Evolutionary conservation across 2,888 invertebrate species (phyloP), one percentile per base, ranked within the genome.

Genomic region (Hyposoter didymator): DNA sequence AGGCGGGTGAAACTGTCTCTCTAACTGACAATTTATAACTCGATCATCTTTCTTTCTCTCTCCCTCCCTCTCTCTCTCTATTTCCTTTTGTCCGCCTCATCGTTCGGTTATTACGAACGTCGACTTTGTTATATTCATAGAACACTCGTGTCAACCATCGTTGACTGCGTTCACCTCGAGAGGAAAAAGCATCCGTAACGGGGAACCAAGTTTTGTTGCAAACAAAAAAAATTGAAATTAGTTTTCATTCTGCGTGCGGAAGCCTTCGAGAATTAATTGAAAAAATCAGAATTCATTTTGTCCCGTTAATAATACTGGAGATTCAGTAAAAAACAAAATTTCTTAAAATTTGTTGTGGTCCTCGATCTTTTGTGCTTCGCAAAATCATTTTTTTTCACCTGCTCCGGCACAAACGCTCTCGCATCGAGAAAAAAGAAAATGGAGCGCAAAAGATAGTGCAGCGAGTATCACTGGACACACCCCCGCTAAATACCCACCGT

Each of bases 21-120:
- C 78, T 70, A 69, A 73, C 82, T 82, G 82, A 79, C 82, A 82
- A 82, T 85, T 82, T 79, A 85, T 85, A 64, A 73, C 55, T 49
- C 70, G 70, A 19, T 55, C 55, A 32, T 49, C 47, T 52, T 35
- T 43, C 45, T 73, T n/a, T 78, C 28, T 62, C 66, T 52, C 19
- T 32, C 22, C 22, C 14, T 22, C 52, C 39, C 52, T 66, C 43
- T 43, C 28, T 28, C 74, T 17, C 62, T 74, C 43, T 39, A 10
- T 39, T 45, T 62, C 28, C 59, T 35, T 78, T 22, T 62, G 19
- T 73, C 55, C 8, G 35, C 32, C 79, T 69, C 69, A 70, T 72
- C 78, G 62, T 32, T 75, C 55, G 78, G 82, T 82, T 85, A 82
- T 85, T 82, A 75, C 47, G 49, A 70, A 74, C 17, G 67, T n/a